phyloP scores from a whole-genome alignment of 2,888 invertebrate species.

The Ametastegia equiseti region DNA sequence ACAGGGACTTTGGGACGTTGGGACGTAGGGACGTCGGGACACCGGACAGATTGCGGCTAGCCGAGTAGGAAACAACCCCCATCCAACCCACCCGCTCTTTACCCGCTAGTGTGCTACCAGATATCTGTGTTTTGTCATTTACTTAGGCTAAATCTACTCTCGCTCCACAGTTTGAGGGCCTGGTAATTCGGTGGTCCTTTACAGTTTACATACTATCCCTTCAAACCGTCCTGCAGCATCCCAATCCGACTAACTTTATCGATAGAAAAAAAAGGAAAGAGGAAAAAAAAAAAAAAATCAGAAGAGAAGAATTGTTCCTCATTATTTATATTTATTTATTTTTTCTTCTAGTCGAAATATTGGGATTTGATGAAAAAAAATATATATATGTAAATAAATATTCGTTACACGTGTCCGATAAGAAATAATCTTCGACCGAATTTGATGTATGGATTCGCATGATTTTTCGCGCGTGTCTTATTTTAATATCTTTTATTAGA shows the following conservation, averaged over 20 bases:
- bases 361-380: background rate
- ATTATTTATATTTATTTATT: background rate
- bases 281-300: background rate
- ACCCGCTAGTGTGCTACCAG: slow-evolving; percentile 38
- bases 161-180: slow-evolving; percentile 60
- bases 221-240: background rate
- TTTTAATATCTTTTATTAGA: slow-evolving; percentile 29
- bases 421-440: background rate
- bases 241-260: too few relatives aligned
- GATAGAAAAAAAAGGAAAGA: background rate
- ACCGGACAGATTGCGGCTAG: slow-evolving; percentile 73
- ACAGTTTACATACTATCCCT: slow-evolving; percentile 46
- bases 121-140: slow-evolving; percentile 71
- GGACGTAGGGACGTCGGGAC: slow-evolving; percentile 62
- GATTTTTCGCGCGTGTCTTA: background rate
- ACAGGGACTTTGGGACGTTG: slow-evolving; percentile 48
- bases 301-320: background rate
- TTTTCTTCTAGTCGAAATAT: too few relatives aligned
- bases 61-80: slow-evolving; percentile 67
- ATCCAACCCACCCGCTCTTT: background rate
- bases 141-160: slow-evolving; percentile 69
- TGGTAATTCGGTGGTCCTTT: slow-evolving; percentile 60
- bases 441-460: background rate
- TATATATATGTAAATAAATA: background rate
- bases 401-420: background rate